These are phyloP conservation scores for Thalpophila matura DNA, from an alignment of 2,888 invertebrate species.

Conservation along the genomic window DNA sequence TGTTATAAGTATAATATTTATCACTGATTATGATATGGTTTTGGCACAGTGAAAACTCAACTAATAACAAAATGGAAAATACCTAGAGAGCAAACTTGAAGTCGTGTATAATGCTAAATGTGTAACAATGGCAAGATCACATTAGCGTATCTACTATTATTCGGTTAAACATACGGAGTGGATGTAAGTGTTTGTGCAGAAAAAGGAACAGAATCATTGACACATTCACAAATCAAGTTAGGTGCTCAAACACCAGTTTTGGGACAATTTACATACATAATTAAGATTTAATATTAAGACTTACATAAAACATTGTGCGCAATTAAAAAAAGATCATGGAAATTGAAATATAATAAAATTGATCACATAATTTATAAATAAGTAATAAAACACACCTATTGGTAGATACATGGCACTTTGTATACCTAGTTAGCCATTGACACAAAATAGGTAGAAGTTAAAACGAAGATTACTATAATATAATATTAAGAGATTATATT, in stretches of 20 bases:
- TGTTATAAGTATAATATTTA: slow-evolving; percentile 72
- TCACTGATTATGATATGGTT: slow-evolving; percentile 88
- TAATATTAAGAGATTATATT: slow-evolving; percentile 57
- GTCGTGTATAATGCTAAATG: slow-evolving; percentile 59
- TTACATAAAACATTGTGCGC: slow-evolving; percentile 61
- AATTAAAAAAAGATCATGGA: slow-evolving; percentile 46
- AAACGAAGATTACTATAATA: slow-evolving; percentile 48
- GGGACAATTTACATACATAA: slow-evolving; percentile 37
- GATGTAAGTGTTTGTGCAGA: slow-evolving; percentile 59
- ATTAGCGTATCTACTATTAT: slow-evolving; percentile 59
- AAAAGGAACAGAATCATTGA: slow-evolving; percentile 51
- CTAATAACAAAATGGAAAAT: slow-evolving; percentile 66
- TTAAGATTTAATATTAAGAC: slow-evolving; percentile 48
- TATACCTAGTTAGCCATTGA: slow-evolving; percentile 60
- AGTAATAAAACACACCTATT: slow-evolving; percentile 46
- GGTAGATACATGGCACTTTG: slow-evolving; percentile 66
- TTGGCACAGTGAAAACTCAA: slow-evolving; percentile 80
- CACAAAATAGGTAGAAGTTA: slow-evolving; percentile 35
- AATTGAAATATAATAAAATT: slow-evolving; percentile 43
- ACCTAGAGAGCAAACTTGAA: slow-evolving; percentile 73
- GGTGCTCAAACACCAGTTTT: slow-evolving; percentile 24
- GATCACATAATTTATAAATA: slow-evolving; percentile 46
- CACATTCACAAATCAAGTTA: slow-evolving; percentile 29
- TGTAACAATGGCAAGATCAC: slow-evolving; percentile 76
- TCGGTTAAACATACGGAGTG: slow-evolving; percentile 39